A percentile compares a stretch with the other conserved stretches of the same genome.
Conservation (phyloP, 2,888 invertebrate genomes). For the Eulithis testata region DNA sequence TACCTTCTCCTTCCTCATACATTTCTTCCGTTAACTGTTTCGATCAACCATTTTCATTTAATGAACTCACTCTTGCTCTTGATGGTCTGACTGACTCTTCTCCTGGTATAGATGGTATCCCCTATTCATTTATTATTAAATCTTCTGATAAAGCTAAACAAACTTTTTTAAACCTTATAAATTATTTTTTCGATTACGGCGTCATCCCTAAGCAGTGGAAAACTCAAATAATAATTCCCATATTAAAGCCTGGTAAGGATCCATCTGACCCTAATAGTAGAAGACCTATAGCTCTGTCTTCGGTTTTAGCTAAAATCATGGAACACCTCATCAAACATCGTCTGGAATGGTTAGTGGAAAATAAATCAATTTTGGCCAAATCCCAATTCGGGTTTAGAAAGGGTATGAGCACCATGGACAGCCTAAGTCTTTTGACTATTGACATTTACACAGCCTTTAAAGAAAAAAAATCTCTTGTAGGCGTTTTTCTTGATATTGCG, state of each 20-base stretch:
- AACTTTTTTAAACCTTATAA: constrained; percentile 3
- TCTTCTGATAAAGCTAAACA: constrained; percentile 10
- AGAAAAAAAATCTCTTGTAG: constrained; percentile 33
- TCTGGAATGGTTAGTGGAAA: constrained; percentile 44
- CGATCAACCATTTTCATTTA: constrained; percentile 6
- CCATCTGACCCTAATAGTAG: constrained; percentile 26
- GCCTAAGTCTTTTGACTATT: constrained; percentile 40
- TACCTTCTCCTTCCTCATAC: constrained; percentile 3
- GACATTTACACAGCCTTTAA: constrained; percentile 38
- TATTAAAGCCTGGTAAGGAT: constrained; percentile 42
- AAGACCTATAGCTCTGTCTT: constrained; percentile 35
- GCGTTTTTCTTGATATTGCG: constrained; percentile 44
- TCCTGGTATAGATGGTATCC: constrained; percentile 27
- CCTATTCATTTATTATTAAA: constrained; percentile 24
- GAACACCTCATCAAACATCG: constrained; percentile 44
- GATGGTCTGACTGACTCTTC: constrained; percentile 23
- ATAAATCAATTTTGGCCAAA: constrained; percentile 22
- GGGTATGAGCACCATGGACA: constrained; percentile 45
- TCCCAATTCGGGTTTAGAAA: constrained; percentile 45
- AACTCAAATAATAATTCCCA: constrained; percentile 41
- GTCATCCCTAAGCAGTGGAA: constrained; percentile 38
- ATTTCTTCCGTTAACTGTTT: background rate
- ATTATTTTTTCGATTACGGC: constrained; percentile 14
- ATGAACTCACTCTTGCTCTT: constrained; percentile 16
- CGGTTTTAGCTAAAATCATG: constrained; percentile 34